A percentile compares a stretch with the other conserved stretches of the same genome.
Conservation (phyloP, 2,113 vertebrate genomes). For the Psilopogon haemacephalus region DNA sequence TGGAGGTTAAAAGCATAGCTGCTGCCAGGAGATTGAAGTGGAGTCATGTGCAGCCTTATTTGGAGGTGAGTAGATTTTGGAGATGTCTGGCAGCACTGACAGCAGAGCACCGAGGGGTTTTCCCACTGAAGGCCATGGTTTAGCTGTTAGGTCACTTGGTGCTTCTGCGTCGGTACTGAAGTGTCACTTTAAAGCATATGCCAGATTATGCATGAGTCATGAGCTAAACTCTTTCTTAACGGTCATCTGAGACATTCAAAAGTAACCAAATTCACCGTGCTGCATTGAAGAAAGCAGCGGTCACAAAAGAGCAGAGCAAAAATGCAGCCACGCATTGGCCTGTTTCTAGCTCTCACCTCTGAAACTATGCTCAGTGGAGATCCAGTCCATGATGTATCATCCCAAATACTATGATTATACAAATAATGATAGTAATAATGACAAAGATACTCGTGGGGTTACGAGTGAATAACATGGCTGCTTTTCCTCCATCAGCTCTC, state of each 20-base stretch:
- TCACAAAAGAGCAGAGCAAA: not conserved
- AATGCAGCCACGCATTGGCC: not conserved
- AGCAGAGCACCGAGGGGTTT: not conserved
- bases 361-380: not conserved
- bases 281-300: not conserved
- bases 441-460: not conserved
- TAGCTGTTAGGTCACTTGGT: not conserved
- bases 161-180: not conserved
- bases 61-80: not conserved
- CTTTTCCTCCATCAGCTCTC: constrained; percentile 7
- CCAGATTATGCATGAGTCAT: not conserved
- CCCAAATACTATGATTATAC: not conserved
- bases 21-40: not conserved
- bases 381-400: not conserved
- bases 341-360: not conserved
- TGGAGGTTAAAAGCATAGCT: not conserved
- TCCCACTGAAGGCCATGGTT: not conserved
- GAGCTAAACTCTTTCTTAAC: not conserved
- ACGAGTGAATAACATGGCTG: not conserved
- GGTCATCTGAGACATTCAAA: not conserved
- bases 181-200: not conserved
- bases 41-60: not conserved
- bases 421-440: not conserved
- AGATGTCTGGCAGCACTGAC: not conserved
- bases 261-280: not conserved